Evolutionary conservation across 2,113 vertebrate species (phyloP), one percentile per base, ranked within the genome.

Genomic region (Dasyurus viverrinus): DNA sequence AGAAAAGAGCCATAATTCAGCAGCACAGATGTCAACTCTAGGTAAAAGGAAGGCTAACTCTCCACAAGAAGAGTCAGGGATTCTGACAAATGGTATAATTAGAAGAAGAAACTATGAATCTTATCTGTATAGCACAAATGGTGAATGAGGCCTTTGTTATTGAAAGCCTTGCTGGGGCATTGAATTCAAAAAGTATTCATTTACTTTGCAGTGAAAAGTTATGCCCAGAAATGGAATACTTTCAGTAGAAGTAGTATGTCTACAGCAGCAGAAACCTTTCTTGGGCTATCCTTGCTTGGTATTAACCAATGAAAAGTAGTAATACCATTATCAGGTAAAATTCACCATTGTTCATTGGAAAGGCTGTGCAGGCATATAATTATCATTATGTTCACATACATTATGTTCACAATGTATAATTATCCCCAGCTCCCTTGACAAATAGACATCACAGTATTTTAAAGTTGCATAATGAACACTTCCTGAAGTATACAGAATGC

Each of bases 331-430:
- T 94, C 42, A 46, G 42, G 47, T 94, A 91, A 96, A 95, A 94
- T 96, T 97, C 22, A 54, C n/a, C 8, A 52, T 22, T 90, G 42
- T 36, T 97, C 60, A 90, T 7, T 95, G 93, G 95, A 95, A 98
- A 97, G 57, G 16, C 25, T 8, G 0, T 12, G 54, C 94, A 98
- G 54, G 50, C 26, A 90, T 96, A 12, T 55, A 97, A 97, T 98
- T 98, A 97, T n/a, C 93, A 91, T 76, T 97, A 91, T 91, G 60
- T 91, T 97, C 92, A 97, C 76, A 94, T 92, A 93, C 53, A 95
- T 95, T 96, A 16, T 93, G 10, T 96, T 98, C 89, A 60, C 96
- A 97, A 53, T 92, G n/a, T 96, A 53, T 89, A 98, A 98, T 97
- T 98, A 97, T 97, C 89, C 97, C 54, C 53, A 96, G 57, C 0